Evolutionary conservation across 2,888 invertebrate species (phyloP), one percentile per base, ranked within the genome.

Genomic region (Tribolium freemani): DNA sequence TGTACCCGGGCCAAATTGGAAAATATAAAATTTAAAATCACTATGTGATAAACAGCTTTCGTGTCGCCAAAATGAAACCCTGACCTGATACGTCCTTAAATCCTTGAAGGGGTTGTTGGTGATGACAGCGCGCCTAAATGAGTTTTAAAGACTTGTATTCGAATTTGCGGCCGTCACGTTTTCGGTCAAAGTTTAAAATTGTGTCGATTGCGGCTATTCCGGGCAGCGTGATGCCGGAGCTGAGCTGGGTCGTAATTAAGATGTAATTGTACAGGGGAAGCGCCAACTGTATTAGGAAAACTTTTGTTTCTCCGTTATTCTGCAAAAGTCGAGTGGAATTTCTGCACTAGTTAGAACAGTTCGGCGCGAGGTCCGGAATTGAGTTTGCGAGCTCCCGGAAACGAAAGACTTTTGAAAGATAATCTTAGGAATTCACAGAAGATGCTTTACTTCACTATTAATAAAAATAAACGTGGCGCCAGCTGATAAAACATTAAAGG

Each of bases 1-100:
- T 74, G 71, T 64, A 72, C 72, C 71, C 38, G 71, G 68, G 73
- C 70, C 64, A 75, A 79, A 79, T 77, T 79, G 78, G 76, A 77
- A 76, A 77, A 75, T 77, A 76, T 78, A 78, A 78, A 79, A 76
- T 79, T 78, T 77, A 79, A 78, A 78, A 78, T 26, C 26, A 26
- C 38, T 2, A 9, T 3, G 38, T 38, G 38, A 38, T 38, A 38
- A 38, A 38, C 8, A 38, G 38, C 38, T 38, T 38, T 26, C 5
- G 5, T 26, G 26, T 26, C 26, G 26, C 26, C 3, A 26, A 26
- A 26, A 26, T 26, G 26, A 3, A 3, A 3, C 26, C 26, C 5
- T 26, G 5, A 3, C 26, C 26, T 26, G 26, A 26, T 1, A 26
- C 16, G 16, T 16, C 16, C 16, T 26, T 26, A 26, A 26, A 26